Percentiles rank a stretch among this genome's conserved stretches.
phyloP scores from a whole-genome alignment of 2,113 vertebrate species.

The Thamnophis sirtalis region DNA sequence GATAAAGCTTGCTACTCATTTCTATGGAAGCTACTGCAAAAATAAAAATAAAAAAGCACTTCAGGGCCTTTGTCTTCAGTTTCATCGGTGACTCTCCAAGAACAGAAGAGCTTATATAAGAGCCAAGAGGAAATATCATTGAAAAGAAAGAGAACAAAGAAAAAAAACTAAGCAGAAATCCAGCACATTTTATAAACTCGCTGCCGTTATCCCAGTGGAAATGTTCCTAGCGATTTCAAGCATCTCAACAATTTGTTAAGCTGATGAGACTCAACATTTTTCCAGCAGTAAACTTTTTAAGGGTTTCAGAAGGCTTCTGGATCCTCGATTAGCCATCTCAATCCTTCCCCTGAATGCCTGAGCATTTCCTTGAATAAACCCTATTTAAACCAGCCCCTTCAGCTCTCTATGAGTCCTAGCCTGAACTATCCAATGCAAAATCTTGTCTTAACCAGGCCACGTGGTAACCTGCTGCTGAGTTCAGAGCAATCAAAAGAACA shows the following conservation, averaged over 20 bases:
- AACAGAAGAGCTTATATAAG: neutral
- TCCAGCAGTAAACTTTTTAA: neutral
- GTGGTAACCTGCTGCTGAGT: neutral
- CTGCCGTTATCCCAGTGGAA: neutral
- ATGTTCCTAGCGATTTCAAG: neutral
- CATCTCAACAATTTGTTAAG: neutral
- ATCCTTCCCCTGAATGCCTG: neutral
- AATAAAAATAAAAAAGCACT: neutral
- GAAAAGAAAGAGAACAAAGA: neutral
- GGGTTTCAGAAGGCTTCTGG: neutral
- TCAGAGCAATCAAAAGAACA: slow-evolving; percentile 12
- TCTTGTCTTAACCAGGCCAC: neutral
- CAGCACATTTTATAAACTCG: neutral
- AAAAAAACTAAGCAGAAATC: neutral
- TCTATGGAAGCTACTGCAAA: neutral
- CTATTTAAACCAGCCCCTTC: neutral
- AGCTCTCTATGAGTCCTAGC: neutral
- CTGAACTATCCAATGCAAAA: neutral
- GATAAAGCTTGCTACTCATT: neutral
- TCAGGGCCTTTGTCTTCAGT: neutral
- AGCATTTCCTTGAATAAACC: neutral
- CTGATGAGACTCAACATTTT: neutral
- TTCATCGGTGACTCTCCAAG: neutral
- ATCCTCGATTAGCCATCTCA: neutral
- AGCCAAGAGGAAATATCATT: neutral